Evolutionary conservation across 2,888 invertebrate species (phyloP), one percentile per base, ranked within the genome.

Genomic region (Orthonevra nobilis): DNA sequence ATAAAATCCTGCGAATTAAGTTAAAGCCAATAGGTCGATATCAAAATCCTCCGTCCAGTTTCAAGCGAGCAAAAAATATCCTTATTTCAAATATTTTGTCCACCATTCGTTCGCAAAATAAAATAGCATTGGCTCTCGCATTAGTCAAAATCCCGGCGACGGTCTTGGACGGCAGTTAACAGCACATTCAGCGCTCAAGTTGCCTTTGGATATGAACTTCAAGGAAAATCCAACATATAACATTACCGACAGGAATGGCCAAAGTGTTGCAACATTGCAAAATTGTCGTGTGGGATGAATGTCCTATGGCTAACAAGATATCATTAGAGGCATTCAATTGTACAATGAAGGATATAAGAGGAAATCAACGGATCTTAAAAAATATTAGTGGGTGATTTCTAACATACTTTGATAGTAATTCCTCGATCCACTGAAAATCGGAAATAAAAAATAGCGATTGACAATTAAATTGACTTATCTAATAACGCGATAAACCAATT

Each of bases 121-220:
- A 64, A 26, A 52, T 64, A 28, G 58, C 73, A 17, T 6, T 66
- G 6, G 74, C 60, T 17, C 17, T 74, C 5, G 60, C 74, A 19
- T 61, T 52, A 23, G 60, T 60, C 15, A 60, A 46, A 48, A 74
- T 66, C 12, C 54, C 74, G 15, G 75, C 61, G 10, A 68, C 40
- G 7, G 26, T 68, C n/a, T 54, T 74, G 38, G 52, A 61, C 20
- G 68, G 74, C 14, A 40, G 74, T 6, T 32, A 72, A 72, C 63
- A 20, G 64, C 58, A 19, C 58, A 66, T 66, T 36, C 56, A 26
- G 61, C 61, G 1, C 23, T 74, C 15, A 61, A 68, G 17, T 44
- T 60, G 54, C 61, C 66, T n/a, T 32, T 68, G 23, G 42, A 74
- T 20, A 64, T 48, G 19, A 52, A 54, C 48, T 54, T 36, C 34